A percentile compares a stretch with the other conserved stretches of the same genome.
Evolutionary conservation across 2,113 vertebrate species (phyloP).

Genomic region (Gopherus evgoodei): DNA sequence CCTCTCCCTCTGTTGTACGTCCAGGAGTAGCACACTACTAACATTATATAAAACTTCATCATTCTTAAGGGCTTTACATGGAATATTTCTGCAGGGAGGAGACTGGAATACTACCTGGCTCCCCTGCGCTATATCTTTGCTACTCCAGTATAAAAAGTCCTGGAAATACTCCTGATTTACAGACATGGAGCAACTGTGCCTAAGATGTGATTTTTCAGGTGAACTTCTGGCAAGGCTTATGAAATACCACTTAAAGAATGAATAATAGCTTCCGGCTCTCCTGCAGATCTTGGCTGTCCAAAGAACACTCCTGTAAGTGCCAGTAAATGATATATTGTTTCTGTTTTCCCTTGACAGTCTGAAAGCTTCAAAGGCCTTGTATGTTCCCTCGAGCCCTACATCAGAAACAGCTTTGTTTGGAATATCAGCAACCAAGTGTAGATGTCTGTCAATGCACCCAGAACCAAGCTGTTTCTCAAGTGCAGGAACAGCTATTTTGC

Average conservation of each 20-base stretch:
- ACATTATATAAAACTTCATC: slow-evolving; percentile 22
- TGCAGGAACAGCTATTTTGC: background rate
- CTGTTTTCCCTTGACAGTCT: slow-evolving; percentile 7
- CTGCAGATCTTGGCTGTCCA: background rate
- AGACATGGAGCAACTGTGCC: background rate
- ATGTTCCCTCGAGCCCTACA: background rate
- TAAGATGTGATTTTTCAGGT: slow-evolving; percentile 22
- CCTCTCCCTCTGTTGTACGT: background rate
- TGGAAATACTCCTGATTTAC: background rate
- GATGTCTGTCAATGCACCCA: background rate
- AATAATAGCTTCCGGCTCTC: slow-evolving; percentile 23
- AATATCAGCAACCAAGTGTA: background rate
- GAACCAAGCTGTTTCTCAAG: background rate
- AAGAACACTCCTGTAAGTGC: background rate
- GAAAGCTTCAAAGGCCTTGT: slow-evolving; percentile 14
- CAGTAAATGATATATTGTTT: slow-evolving; percentile 1
- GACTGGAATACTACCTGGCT: background rate
- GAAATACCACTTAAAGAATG: slow-evolving; percentile 13
- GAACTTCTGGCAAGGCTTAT: slow-evolving; percentile 17
- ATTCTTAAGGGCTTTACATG: background rate
- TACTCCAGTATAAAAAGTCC: background rate
- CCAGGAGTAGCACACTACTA: background rate
- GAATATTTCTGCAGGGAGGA: background rate
- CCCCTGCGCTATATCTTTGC: background rate
- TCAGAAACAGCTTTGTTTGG: background rate